Conservation (phyloP, 1,140 invertebrate genomes). For the Alviniconcha marisindica region DNA sequence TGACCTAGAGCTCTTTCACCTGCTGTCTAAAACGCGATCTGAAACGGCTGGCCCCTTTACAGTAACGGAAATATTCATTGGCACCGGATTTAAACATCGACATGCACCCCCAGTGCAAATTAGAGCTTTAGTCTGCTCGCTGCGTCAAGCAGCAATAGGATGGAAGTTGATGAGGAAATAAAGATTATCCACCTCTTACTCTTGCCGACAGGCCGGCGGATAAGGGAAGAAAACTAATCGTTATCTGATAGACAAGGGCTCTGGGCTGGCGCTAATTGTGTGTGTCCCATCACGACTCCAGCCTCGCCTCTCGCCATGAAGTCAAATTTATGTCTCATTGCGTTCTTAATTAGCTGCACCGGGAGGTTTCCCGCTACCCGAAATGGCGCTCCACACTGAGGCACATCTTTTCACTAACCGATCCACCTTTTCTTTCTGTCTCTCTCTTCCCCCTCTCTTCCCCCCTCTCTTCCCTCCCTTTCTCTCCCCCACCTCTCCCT, state of each 20-base stretch:
- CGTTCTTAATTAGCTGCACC: conserved; percentile 10
- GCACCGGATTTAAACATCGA: too few relatives aligned
- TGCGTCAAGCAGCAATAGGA: too few relatives aligned
- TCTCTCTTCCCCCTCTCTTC: not conserved
- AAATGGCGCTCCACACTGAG: not conserved
- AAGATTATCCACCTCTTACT: not conserved
- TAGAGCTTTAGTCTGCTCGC: too few relatives aligned
- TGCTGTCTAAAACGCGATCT: too few relatives aligned
- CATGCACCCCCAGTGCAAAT: too few relatives aligned
- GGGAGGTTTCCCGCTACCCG: not conserved
- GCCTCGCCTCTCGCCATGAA: not conserved
- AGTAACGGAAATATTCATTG: too few relatives aligned
- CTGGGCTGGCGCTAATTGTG: not conserved
- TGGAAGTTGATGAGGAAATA: not conserved
- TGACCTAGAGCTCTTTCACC: too few relatives aligned
- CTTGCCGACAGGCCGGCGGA: not conserved
- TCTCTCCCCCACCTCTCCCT: too few relatives aligned
- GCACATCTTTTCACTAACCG: not conserved
- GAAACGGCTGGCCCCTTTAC: too few relatives aligned
- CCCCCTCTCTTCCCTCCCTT: not conserved
- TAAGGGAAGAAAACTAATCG: not conserved
- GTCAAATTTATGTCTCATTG: conserved; percentile 8
- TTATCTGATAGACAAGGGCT: not conserved
- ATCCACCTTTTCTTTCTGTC: conserved; percentile 5
- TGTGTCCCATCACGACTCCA: not conserved